A percentile compares a stretch with the other conserved stretches of the same genome.
These are phyloP conservation scores for Fringilla coelebs DNA, from an alignment of 2,797 vertebrate genomes.

Conservation along the genomic window DNA sequence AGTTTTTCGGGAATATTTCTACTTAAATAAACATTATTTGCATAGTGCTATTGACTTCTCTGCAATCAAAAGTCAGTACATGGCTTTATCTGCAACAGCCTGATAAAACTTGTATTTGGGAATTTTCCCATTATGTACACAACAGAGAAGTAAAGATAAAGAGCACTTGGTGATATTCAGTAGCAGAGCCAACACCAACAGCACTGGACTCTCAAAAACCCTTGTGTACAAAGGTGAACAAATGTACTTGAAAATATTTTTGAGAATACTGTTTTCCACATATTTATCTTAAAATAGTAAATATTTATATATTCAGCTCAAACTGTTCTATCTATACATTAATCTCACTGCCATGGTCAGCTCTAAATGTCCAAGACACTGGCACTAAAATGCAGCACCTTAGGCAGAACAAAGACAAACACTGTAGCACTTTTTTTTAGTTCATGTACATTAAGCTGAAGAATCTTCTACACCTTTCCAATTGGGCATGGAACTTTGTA, in stretches of 20 bases:
- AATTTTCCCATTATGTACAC: neutral
- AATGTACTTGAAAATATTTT: neutral
- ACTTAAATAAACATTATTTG: neutral
- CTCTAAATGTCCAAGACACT: neutral
- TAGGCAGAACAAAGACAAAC: neutral
- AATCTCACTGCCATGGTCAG: neutral
- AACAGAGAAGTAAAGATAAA: neutral
- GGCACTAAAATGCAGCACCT: neutral
- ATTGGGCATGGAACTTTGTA: fast-evolving
- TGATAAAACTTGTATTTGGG: neutral
- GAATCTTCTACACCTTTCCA: neutral
- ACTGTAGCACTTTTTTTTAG: neutral
- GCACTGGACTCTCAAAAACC: neutral
- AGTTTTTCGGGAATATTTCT: neutral
- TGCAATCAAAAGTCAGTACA: neutral
- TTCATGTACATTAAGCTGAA: neutral
- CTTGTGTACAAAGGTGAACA: neutral
- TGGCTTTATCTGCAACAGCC: neutral
- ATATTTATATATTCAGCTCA: neutral
- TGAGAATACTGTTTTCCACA: neutral
- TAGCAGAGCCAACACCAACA: neutral
- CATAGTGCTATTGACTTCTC: neutral
- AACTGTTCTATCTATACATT: neutral
- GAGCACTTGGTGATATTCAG: neutral
- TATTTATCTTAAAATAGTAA: neutral